phyloP scores from a whole-genome alignment of 2,888 invertebrate genomes.

The Autographa pulchrina region DNA sequence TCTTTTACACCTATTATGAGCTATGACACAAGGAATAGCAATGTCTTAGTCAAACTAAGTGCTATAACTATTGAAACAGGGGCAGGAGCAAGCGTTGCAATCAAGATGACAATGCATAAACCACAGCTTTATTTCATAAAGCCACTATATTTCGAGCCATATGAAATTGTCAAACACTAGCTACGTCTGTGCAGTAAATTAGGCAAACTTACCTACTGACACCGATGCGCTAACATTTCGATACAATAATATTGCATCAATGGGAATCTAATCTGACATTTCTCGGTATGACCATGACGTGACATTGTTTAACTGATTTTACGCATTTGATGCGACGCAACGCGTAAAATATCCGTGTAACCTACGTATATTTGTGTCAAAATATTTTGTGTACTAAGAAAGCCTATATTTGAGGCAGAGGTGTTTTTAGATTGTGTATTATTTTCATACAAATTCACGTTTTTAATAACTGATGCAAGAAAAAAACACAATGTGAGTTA shows the following conservation, averaged over 20 bases:
- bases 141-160: slow-evolving; percentile 20
- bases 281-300: slow-evolving; percentile 26
- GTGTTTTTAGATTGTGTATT: no score
- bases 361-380: slow-evolving; percentile 18
- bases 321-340: slow-evolving; percentile 29
- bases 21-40: no score
- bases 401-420: no score
- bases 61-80: not conserved
- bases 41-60: no score
- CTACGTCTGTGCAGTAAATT: slow-evolving; percentile 19
- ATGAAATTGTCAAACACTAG: slow-evolving; percentile 11
- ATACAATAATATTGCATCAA: slow-evolving; percentile 13
- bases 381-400: slow-evolving; percentile 2
- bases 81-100: not conserved
- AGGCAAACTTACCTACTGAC: slow-evolving; percentile 16
- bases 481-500: no score
- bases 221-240: slow-evolving; percentile 21
- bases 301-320: slow-evolving; percentile 43
- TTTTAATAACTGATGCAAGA: no score
- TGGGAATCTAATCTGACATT: slow-evolving; percentile 25
- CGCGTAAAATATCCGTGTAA: slow-evolving; percentile 30
- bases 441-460: no score
- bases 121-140: not conserved
- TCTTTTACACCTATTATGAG: no score
- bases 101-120: not conserved